Base-by-base conservation (phyloP, 2,797 vertebrate species). In the Hyperoplus lanceolatus region DNA sequence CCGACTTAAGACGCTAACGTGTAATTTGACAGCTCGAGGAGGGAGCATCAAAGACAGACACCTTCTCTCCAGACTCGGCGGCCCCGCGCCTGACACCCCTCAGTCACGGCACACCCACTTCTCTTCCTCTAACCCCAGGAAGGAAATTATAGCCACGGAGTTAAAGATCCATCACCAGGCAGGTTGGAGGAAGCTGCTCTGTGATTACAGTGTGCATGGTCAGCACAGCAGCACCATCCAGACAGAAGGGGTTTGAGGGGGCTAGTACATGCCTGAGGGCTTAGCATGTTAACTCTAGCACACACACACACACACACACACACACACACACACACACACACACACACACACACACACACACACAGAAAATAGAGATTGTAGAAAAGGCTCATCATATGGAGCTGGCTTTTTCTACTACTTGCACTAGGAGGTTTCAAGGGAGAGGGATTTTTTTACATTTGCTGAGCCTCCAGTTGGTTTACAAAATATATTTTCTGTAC, bases 121-220 rank as follows among this genome's bases (percentile, higher is more conserved):
- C 83, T 86, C 90, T 92, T 89, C 91, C 91, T 88, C 77, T 74
- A 85, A 89, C 90, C 85, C 29, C 87, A 76, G 89, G 90, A 91
- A 90, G 89, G 82, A 94, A 94, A 94, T 93, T 91, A 94, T 91
- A 92, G 87, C 85, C 79, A 64, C 57, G 8, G 70, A 88, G 80
- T 88, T 63, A 29, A 54, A 73, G 85, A 92, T 92, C 90, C 87
- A 87, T 92, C 92, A 89, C 81, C 87, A 74, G 83, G 78, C 87
- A 85, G 81, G 88, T 91, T 79, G 77, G 71, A 91, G 91, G 90
- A 93, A 92, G 89, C 83, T 43, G 84, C 79, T 77, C 78, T 89
- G 81, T 92, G 92, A 93, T 93, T 93, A 93, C 90, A 92, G 88
- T 69, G 69, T 89, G 90, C 90, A 81, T 65, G 86, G 83, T 93